These are phyloP conservation scores for Columba livia DNA, from an alignment of 2,113 vertebrate species.

Conservation along the genomic window DNA sequence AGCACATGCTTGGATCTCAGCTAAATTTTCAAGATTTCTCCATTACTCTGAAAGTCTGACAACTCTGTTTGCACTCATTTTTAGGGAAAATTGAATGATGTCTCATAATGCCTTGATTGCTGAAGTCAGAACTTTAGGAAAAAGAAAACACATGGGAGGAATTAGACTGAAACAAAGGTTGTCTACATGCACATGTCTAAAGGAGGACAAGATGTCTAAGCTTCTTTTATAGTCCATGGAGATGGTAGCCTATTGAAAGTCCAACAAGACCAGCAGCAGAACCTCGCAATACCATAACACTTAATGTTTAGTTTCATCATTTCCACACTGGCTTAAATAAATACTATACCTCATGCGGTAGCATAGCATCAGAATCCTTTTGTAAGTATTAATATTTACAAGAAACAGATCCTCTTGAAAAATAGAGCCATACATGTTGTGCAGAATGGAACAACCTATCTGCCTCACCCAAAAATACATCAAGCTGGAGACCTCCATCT, in stretches of 20 bases:
- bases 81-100: background rate
- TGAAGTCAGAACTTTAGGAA: background rate
- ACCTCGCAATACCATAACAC: background rate
- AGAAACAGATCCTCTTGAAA: background rate
- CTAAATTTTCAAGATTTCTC: background rate
- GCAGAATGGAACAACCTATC: background rate
- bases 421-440: fast-evolving
- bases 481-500: background rate
- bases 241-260: background rate
- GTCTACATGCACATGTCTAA: background rate
- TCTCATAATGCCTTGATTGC: background rate
- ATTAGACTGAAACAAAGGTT: background rate
- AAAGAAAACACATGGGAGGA: background rate
- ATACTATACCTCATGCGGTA: background rate
- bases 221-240: background rate
- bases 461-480: background rate
- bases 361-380: fast-evolving
- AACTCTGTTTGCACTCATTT: background rate
- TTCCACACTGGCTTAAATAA: background rate
- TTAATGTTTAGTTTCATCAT: background rate
- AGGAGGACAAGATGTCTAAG: background rate
- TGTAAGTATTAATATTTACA: background rate
- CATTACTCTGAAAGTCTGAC: fast-evolving
- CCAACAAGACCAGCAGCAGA: background rate
- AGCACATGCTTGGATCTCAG: too few relatives aligned